Percentiles rank a stretch among this genome's conserved stretches.
Evolutionary conservation across 1,140 invertebrate genomes (phyloP).

Genomic region (Drosophila murphyi): DNA sequence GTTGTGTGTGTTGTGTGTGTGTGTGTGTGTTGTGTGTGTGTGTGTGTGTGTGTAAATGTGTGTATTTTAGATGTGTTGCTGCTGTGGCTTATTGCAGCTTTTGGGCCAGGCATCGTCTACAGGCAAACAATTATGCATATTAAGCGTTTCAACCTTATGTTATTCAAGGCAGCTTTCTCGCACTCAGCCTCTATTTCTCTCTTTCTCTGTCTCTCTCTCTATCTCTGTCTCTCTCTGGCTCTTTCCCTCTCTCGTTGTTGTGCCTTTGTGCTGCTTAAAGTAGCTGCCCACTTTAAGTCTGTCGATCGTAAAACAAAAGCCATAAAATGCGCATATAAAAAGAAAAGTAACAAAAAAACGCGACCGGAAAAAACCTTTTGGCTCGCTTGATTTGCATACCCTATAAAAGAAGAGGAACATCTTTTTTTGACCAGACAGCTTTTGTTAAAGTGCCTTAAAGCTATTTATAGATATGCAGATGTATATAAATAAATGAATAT

Average conservation of each 20-base stretch:
- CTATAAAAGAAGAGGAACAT: not conserved
- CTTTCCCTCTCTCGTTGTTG: too few relatives aligned
- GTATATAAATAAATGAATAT: too few relatives aligned
- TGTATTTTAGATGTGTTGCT: conserved; percentile 14
- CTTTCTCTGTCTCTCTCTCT: not conserved
- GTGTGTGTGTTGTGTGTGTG: not conserved
- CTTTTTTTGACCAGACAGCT: not conserved
- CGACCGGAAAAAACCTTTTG: conserved; percentile 30
- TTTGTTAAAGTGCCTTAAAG: not conserved
- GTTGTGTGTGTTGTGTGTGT: not conserved
- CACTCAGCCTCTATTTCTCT: not conserved
- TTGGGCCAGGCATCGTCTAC: conserved; percentile 3
- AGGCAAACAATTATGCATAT: conserved; percentile 73
- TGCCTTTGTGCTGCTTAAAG: conserved; percentile 14
- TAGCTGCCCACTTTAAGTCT: conserved; percentile 40
- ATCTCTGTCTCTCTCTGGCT: not conserved
- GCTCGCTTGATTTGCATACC: conserved; percentile 34
- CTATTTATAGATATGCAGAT: too few relatives aligned
- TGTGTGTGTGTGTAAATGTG: not conserved
- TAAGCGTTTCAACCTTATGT: conserved; percentile 48
- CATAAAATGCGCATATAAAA: conserved; percentile 49
- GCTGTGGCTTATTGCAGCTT: conserved; percentile 34
- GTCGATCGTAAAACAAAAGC: conserved; percentile 45
- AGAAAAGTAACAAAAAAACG: conserved; percentile 24
- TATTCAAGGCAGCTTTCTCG: conserved; percentile 18